Evolutionary conservation across 2,113 vertebrate species (phyloP).

Genomic region (Cephalopterus ornatus): DNA sequence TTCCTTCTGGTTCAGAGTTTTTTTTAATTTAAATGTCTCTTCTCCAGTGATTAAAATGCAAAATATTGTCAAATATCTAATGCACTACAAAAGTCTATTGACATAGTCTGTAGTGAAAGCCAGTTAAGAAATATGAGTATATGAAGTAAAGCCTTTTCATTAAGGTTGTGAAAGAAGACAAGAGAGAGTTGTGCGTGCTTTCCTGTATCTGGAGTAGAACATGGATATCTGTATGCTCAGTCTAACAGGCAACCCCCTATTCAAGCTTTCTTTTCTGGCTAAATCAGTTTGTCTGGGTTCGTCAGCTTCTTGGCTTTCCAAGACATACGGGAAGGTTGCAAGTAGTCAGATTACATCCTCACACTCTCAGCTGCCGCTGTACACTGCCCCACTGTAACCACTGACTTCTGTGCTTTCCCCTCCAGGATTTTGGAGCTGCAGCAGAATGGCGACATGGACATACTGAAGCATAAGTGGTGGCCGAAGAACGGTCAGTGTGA

Average conservation of each 20-base stretch:
- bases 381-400: background rate
- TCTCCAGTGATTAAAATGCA: background rate
- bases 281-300: background rate
- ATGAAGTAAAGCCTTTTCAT: background rate
- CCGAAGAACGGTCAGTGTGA: slow-evolving; percentile 93
- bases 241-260: background rate
- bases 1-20: background rate
- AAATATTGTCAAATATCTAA: background rate
- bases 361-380: rapidly evolving
- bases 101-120: background rate
- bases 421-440: slow-evolving; percentile 96
- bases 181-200: background rate
- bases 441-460: slow-evolving; percentile 96
- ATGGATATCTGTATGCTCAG: background rate
- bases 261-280: background rate
- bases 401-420: slow-evolving; percentile 49
- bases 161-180: background rate
- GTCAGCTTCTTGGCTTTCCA: background rate
- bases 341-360: background rate
- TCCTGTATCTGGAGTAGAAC: background rate
- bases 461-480: slow-evolving; percentile 98
- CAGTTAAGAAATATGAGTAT: background rate
- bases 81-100: background rate
- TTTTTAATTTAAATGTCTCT: background rate
- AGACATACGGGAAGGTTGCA: background rate